Percentiles rank a stretch among this genome's conserved stretches.
These are phyloP conservation scores for Slavum lentiscoides DNA, from an alignment of 2,888 invertebrate genomes.

Conservation along the genomic window DNA sequence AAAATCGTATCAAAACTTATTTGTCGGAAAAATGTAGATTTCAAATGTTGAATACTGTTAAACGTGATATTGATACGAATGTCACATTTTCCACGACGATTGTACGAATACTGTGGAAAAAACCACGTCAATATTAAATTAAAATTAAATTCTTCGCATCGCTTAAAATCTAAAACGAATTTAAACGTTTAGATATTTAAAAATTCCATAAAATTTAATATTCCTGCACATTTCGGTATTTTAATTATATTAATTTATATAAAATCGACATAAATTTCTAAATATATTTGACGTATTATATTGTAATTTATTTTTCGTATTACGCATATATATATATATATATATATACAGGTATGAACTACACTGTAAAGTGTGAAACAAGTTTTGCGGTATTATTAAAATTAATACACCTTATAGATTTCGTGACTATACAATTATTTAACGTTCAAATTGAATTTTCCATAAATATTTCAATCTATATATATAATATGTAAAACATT, in stretches of 20 bases:
- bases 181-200: background rate
- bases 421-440: constrained; percentile 18
- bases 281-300: too few species aligned
- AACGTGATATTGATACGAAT: constrained; percentile 30
- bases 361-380: background rate
- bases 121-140: background rate
- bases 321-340: too few species aligned
- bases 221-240: background rate
- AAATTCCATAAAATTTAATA: background rate
- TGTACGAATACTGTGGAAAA: constrained; percentile 50
- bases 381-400: constrained; percentile 7
- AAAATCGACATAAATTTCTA: too few species aligned
- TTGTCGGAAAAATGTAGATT: background rate
- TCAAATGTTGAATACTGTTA: constrained; percentile 8
- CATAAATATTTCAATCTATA: background rate
- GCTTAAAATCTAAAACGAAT: too few species aligned
- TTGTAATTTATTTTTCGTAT: too few species aligned
- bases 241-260: too few species aligned
- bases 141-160: too few species aligned
- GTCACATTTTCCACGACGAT: constrained; percentile 51
- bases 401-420: background rate
- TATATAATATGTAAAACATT: background rate
- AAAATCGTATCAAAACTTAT: constrained; percentile 16
- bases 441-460: constrained; percentile 7
- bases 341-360: background rate